Evolutionary conservation across 1,140 invertebrate species (phyloP).

Genomic region (Pachypsylla venusta): DNA sequence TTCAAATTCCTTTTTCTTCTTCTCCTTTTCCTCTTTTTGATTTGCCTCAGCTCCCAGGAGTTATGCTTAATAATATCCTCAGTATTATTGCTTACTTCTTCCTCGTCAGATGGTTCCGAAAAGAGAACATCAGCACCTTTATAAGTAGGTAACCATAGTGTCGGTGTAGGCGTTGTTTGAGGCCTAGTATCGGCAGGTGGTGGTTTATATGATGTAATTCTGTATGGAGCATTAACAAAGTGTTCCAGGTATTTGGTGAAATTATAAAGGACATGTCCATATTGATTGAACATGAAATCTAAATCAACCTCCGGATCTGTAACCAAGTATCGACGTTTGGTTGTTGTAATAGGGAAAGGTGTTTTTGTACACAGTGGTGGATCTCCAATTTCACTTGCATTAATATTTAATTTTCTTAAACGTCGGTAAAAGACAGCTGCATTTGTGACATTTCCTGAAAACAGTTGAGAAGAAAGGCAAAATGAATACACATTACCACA

Average conservation of each 20-base stretch:
- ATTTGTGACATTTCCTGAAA: background rate
- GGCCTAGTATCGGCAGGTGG: background rate
- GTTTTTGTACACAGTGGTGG: background rate
- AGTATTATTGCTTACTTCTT: too few relatives aligned
- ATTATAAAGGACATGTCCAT: background rate
- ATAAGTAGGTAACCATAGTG: background rate
- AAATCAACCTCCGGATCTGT: background rate
- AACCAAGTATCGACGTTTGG: background rate
- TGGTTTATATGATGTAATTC: background rate
- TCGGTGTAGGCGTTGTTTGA: background rate
- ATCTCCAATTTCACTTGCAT: background rate
- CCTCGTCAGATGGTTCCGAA: too few relatives aligned
- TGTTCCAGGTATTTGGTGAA: constrained; percentile 6
- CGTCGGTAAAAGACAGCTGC: background rate
- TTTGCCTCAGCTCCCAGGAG: too few relatives aligned
- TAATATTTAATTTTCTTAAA: background rate
- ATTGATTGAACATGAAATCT: background rate
- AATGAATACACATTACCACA: too few relatives aligned
- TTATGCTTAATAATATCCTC: too few relatives aligned
- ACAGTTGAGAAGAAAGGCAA: too few relatives aligned
- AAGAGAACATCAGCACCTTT: too few relatives aligned
- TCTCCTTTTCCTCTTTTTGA: too few relatives aligned
- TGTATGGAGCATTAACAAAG: background rate
- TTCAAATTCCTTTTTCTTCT: too few relatives aligned
- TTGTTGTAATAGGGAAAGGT: background rate